Evolutionary conservation across 1,140 invertebrate genomes (phyloP), one percentile per base, ranked within the genome.

Genomic region (Mercenaria mercenaria): DNA sequence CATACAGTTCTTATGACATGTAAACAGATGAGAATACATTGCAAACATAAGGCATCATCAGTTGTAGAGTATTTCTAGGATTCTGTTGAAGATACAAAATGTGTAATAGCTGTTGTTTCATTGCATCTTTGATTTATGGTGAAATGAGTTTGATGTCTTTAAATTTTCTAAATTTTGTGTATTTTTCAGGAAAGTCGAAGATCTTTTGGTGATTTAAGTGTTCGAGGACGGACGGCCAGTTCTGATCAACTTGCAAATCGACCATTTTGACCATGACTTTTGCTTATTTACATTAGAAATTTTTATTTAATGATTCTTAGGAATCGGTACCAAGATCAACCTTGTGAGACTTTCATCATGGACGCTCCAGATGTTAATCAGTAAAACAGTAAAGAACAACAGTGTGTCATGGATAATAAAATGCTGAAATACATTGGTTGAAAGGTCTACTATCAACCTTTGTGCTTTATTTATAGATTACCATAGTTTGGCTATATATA

Each of bases 161-260:
- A n/a, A n/a, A n/a, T 47, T 47, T 8, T 47, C 6, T 47, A 15
- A 47, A 64, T 64, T 23, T 64, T 64, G 26, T 64, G 59, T 64
- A 29, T 64, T 29, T 92, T 93, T 47, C 92, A 95, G 94, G 94
- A 95, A 93, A 94, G 93, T 91, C 82, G 94, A 74, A 89, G 93
- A 88, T 93, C 94, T 32, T 93, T 92, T 88, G 94, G 94, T 89
- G 94, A 95, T 91, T 93, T 95, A 90, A 93, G 91, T 85, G 91
- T 92, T 85, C 90, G 92, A 52, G 93, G 94, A 59, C 90, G 94
- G 85, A 95, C 95, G 85, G 94, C 94, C 61, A 95, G 94, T 89
- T 93, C 94, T 81, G 95, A 95, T 87, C 94, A 95, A 67, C 91
- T 95, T 80, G 91, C 92, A 3, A 93, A 91, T 88, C 90, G 93